Conservation (phyloP, 2,797 vertebrate species). For the Halcyon chelicuti region DNA sequence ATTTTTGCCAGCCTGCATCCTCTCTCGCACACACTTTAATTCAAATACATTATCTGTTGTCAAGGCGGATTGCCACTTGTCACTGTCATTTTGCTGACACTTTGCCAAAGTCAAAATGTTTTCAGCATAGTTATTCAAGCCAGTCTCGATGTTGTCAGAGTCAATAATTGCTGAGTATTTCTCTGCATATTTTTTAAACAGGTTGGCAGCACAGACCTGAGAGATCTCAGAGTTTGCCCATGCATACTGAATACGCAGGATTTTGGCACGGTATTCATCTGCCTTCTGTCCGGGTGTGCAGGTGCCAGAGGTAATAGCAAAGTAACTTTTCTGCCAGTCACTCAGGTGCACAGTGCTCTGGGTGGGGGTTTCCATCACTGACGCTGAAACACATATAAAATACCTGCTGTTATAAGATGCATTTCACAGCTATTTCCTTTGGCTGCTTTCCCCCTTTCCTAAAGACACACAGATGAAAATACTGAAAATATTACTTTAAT, state of each 20-base stretch:
- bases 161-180: constrained; percentile 90
- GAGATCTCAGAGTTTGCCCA: constrained; percentile 92
- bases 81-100: constrained; percentile 89
- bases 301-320: constrained; percentile 88
- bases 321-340: constrained; percentile 94
- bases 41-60: constrained; percentile 84
- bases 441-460: neutral
- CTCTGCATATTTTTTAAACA: constrained; percentile 90
- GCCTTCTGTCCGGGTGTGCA: constrained; percentile 90
- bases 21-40: constrained; percentile 85
- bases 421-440: neutral
- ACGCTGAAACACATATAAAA: constrained; percentile 75
- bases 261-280: constrained; percentile 90
- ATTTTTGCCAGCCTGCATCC: constrained; percentile 77
- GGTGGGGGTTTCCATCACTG: constrained; percentile 80
- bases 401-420: constrained; percentile 61
- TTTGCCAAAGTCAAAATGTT: constrained; percentile 87
- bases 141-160: constrained; percentile 86
- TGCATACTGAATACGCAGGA: constrained; percentile 93
- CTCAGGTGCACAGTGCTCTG: constrained; percentile 86
- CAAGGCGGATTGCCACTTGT: constrained; percentile 92
- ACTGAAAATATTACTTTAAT: neutral
- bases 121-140: constrained; percentile 95
- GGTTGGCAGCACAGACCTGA: constrained; percentile 83
- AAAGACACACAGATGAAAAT: neutral